Percentiles rank a stretch among this genome's conserved stretches.
phyloP scores from a whole-genome alignment of 2,797 vertebrate species.

The Acestrorhynchus altus region DNA sequence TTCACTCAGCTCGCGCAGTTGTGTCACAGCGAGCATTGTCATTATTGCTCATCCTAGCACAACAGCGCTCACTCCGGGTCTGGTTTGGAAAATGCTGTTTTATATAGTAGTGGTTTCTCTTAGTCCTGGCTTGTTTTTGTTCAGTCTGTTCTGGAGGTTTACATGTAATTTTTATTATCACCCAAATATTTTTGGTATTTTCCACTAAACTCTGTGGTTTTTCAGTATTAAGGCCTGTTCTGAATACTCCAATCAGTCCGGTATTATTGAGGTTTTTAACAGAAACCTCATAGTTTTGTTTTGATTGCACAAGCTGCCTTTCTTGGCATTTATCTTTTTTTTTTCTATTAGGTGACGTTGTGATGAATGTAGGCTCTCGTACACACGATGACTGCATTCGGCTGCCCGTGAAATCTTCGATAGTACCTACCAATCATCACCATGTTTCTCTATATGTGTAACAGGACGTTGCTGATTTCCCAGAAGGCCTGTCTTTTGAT shows the following conservation, averaged over 20 bases:
- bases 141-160: background rate
- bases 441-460: constrained; percentile 8
- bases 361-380: background rate
- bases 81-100: background rate
- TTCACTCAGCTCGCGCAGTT: no score
- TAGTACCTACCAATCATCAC: background rate
- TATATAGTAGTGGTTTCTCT: background rate
- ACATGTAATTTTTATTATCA: background rate
- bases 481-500: constrained; percentile 36
- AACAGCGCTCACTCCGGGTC: background rate
- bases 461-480: background rate
- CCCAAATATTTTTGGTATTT: background rate
- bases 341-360: background rate
- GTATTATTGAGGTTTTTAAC: background rate
- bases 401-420: constrained; percentile 12
- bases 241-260: background rate
- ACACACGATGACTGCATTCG: background rate
- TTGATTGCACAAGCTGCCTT: no score
- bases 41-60: no score
- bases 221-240: background rate
- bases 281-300: background rate
- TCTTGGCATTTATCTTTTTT: background rate
- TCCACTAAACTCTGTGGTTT: background rate
- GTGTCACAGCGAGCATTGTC: no score
- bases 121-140: background rate